Evolutionary conservation across 2,797 vertebrate species (phyloP).

Genomic region (Ctenochaetus hawaiiensis): DNA sequence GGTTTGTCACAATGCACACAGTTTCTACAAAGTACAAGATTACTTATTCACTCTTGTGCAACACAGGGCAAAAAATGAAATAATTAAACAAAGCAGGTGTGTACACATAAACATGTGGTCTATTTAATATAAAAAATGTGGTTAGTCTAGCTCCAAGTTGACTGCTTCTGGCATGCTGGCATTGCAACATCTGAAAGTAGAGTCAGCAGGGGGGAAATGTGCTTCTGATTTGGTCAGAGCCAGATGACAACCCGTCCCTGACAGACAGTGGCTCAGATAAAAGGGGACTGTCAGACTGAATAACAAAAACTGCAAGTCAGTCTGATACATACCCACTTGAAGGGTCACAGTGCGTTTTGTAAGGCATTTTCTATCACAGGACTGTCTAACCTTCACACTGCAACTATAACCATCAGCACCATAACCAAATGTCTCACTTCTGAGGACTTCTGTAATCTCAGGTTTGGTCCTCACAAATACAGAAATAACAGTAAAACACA

Average conservation of each 20-base stretch:
- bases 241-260: not conserved
- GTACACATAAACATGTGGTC: not conserved
- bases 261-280: not conserved
- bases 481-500: conserved; percentile 5
- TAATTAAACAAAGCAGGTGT: too few relatives aligned
- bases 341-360: too few relatives aligned
- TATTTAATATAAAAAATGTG: not conserved
- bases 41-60: too few relatives aligned
- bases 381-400: not conserved
- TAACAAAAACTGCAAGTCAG: not conserved
- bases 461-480: conserved; percentile 1
- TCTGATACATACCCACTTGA: not conserved
- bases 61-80: too few relatives aligned
- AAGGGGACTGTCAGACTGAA: not conserved
- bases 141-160: not conserved
- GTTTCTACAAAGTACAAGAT: too few relatives aligned
- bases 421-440: not conserved
- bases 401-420: not conserved
- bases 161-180: not conserved
- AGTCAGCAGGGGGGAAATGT: not conserved
- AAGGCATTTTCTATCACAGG: not conserved
- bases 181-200: not conserved
- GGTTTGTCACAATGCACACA: too few relatives aligned
- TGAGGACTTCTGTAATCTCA: not conserved
- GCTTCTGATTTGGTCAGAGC: not conserved